Evolutionary conservation across 2,888 invertebrate genomes (phyloP).

Genomic region (Zygothrica quintamaculata): DNA sequence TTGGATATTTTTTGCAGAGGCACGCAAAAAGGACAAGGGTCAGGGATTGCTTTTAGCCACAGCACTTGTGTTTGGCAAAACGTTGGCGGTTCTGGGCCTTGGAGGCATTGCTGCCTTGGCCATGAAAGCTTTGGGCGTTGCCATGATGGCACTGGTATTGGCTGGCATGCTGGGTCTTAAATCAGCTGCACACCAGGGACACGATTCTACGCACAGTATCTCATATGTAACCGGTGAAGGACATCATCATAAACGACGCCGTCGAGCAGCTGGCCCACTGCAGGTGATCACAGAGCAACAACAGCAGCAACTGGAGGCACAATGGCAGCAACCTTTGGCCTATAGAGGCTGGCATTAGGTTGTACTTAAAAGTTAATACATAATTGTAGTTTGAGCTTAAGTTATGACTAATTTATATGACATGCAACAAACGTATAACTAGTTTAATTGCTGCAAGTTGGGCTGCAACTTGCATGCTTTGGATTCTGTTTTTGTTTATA

Average conservation of each 20-base stretch:
- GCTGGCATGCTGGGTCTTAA: constrained; percentile 91
- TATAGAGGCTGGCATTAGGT: constrained; percentile 85
- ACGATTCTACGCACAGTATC: constrained; percentile 85
- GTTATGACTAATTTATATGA: constrained; percentile 62
- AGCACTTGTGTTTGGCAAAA: constrained; percentile 91
- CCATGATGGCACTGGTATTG: constrained; percentile 90
- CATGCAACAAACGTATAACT: constrained; percentile 35
- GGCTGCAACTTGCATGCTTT: constrained; percentile 7
- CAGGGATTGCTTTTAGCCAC: constrained; percentile 86
- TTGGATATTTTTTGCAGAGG: constrained; percentile 84
- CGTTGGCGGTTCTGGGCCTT: constrained; percentile 90
- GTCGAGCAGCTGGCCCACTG: constrained; percentile 55
- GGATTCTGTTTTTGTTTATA: constrained; percentile 29
- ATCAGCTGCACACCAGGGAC: constrained; percentile 87
- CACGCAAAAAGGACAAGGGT: constrained; percentile 87
- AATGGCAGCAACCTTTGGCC: constrained; percentile 83
- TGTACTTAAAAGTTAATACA: constrained; percentile 5
- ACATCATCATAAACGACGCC: constrained; percentile 80
- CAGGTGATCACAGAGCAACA: constrained; percentile 36
- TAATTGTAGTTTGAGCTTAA: constrained; percentile 32
- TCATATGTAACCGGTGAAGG: constrained; percentile 85
- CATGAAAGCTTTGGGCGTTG: constrained; percentile 90
- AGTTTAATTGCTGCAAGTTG: constrained; percentile 33
- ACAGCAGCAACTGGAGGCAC: constrained; percentile 2
- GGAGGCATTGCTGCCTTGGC: constrained; percentile 91